Base-by-base conservation (phyloP, 2,113 vertebrate species). In the Esox niger region DNA sequence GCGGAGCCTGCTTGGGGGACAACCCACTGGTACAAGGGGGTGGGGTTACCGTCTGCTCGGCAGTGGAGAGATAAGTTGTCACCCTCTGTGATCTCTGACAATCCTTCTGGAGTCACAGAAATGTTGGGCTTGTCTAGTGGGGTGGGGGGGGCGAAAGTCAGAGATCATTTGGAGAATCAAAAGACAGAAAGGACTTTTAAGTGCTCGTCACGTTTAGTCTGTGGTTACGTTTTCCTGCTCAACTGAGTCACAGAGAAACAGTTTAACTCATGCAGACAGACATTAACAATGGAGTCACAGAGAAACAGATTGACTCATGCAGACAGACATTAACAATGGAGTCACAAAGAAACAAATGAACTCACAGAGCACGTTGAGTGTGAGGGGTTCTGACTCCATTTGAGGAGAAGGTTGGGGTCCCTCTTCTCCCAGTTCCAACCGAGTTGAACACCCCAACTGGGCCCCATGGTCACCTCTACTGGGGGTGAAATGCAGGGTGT, bases 351-450 rank as follows among this genome's bases (percentile, higher is more conserved):
- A 59, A 17, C n/a, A 52, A 6, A 52, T n/a, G n/a, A 6, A 52
- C 89, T 86, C 73, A 89, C 88, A 88, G 68, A 49, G 0, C 3
- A 88, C 76, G 0, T 1, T 27, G 6, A 62, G 1, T 0, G 0
- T 68, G 71, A 85, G 1, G 0, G 0, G 38, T 4, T 56, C 0
- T 20, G 88, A 88, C 1, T 0, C 62, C 46, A 71, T 64, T 56
- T 70, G 68, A 38, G 52, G 75, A 38, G 54, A 30, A 20, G 38
- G n/a, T 46, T 54, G 61, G 20, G 66, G 75, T 58, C 71, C 78
- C 2, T 66, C 69, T 57, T 69, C 6, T 70, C 69, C 60, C 69
- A 87, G 69, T 1, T 78, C 63, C 17, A 90, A 78, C 47, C 46
- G 23, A 4, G 78, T 59, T 8, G 70, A 55, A 62, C 86, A 88